Evolutionary conservation across 2,113 vertebrate genomes (phyloP).

Genomic region (Cyanocitta stelleri): DNA sequence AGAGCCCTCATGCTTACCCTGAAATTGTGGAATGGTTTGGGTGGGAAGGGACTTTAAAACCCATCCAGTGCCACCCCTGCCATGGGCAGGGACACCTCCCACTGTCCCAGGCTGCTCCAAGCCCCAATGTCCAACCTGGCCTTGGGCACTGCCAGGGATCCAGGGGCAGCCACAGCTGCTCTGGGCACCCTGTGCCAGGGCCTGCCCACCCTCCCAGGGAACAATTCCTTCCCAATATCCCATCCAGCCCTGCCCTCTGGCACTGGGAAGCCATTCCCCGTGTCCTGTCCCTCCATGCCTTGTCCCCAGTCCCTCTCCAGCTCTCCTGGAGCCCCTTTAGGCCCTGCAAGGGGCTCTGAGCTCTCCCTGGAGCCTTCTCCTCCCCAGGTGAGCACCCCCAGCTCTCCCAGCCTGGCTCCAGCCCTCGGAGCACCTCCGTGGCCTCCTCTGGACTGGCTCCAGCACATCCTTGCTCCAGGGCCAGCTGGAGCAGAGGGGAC

Average conservation of each 20-base stretch:
- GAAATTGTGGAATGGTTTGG: not conserved
- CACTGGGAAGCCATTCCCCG: not conserved
- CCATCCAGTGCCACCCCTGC: fast-evolving
- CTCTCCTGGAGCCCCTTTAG: not conserved
- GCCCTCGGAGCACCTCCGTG: fast-evolving
- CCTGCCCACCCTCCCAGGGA: not conserved
- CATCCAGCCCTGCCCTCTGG: not conserved
- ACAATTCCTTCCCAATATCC: not conserved
- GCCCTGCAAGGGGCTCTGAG: not conserved
- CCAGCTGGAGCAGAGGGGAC: not conserved
- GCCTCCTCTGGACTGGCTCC: not conserved
- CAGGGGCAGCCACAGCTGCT: not conserved
- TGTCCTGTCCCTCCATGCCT: not conserved
- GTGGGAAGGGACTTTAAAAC: not conserved
- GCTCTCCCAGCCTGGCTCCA: not conserved
- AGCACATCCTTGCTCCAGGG: not conserved
- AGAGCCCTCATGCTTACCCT: not conserved
- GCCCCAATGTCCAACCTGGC: not conserved
- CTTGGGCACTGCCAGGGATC: not conserved
- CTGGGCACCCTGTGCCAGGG: not conserved
- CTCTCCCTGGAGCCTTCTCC: not conserved
- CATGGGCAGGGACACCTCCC: not conserved
- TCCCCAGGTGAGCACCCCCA: not conserved
- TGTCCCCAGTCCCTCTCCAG: not conserved
- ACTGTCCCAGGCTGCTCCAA: not conserved